phyloP scores from a whole-genome alignment of 2,888 invertebrate genomes.

The Hofmannophila pseudospretella region DNA sequence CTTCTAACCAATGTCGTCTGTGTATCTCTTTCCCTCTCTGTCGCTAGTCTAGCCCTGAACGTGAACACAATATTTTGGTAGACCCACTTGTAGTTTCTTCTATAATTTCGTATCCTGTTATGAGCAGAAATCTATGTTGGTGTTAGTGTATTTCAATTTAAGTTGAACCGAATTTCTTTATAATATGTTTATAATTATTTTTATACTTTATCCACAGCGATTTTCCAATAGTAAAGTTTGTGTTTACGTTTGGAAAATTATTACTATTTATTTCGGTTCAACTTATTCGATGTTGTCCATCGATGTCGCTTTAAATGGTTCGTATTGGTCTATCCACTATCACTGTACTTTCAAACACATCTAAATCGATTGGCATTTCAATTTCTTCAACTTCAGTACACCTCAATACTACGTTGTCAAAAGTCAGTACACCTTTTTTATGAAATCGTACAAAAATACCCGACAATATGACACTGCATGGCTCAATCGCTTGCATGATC shows the following conservation, averaged over 20 bases:
- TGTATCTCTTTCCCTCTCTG: constrained; percentile 60
- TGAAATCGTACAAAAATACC: constrained; percentile 28
- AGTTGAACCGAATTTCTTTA: constrained; percentile 44
- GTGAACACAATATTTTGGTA: constrained; percentile 64
- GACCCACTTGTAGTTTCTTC: constrained; percentile 73
- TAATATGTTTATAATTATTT: background rate
- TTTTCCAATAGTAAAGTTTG: constrained; percentile 5
- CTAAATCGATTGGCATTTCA: constrained; percentile 49
- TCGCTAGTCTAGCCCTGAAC: constrained; percentile 62
- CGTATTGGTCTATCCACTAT: constrained; percentile 67
- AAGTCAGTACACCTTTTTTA: constrained; percentile 36
- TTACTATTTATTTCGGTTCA: constrained; percentile 40
- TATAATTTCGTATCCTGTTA: constrained; percentile 58
- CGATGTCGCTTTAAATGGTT: constrained; percentile 76
- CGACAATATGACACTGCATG: constrained; percentile 64
- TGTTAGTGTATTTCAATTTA: constrained; percentile 56
- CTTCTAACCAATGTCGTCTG: constrained; percentile 61
- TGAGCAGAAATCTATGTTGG: constrained; percentile 69
- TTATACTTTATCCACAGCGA: background rate
- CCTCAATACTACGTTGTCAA: constrained; percentile 47
- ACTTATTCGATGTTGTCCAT: constrained; percentile 71
- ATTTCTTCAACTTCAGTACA: constrained; percentile 47
- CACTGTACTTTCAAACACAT: constrained; percentile 58
- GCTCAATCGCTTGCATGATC: constrained; percentile 67
- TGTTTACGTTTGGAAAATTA: constrained; percentile 2